Evolutionary conservation across 2,113 vertebrate species (phyloP), one percentile per base, ranked within the genome.

Genomic region (Tachycineta bicolor): DNA sequence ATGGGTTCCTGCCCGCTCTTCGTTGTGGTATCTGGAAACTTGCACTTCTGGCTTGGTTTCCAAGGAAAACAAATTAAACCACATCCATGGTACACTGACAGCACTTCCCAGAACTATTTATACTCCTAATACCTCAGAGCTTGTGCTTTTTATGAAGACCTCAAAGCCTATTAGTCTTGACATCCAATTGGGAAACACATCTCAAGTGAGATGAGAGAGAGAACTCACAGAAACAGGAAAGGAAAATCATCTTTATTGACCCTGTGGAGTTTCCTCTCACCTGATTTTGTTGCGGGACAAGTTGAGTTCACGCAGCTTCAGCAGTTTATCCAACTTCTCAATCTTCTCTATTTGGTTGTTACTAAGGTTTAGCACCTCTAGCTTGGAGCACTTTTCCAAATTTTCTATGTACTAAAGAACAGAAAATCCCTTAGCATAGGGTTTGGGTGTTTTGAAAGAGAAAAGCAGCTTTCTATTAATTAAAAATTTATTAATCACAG

Each of bases 391-490:
- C 84, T 98, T 98, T 44, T 99, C 98, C 96, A 99, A 96, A 83
- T 99, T 98, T 97, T 99, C 99, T 75, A 99, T 99, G 83, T 98
- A 99, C 99, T 99, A 77, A 52, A 97, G 60, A 91, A 86, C 0
- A 95, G 34, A 89, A 83, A 77, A 88, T 41, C 25, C 14, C 17
- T 88, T 73, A 83, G 33, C 26, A n/a, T 8, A 87, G 25, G 22
- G 26, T 58, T 28, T 64, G 41, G 9, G 2, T 34, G 71, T 69
- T 5, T 68, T 70, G 3, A 25, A 83, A 83, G 21, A 82, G 18
- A 84, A 74, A 53, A 21, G 11, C n/a, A 70, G 11, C 49, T 81
- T 92, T 77, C 28, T 43, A 21, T 10, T 63, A 2, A 60, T 37
- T 71, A 13, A 56, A 78, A 71, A 14, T 44, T 80, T 53, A 47